phyloP scores from a whole-genome alignment of 1,140 invertebrate species.

The Copidosoma floridanum region DNA sequence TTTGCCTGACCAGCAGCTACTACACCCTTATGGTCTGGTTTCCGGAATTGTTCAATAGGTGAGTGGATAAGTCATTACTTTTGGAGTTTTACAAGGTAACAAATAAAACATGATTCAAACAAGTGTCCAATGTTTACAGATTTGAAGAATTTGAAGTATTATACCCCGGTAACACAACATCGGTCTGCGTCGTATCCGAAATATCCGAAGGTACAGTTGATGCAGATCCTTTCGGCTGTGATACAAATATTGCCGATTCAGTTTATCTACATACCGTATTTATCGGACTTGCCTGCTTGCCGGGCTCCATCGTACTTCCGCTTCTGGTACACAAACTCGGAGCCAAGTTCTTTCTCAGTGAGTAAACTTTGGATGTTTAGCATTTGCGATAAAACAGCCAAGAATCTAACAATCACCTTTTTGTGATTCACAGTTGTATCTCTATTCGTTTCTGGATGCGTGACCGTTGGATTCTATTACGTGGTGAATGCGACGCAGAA shows the following conservation, averaged over 20 bases:
- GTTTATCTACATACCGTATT: conserved; percentile 72
- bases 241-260: conserved; percentile 57
- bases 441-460: conserved; percentile 68
- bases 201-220: conserved; percentile 47
- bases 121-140: too few relatives aligned
- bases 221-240: conserved; percentile 42
- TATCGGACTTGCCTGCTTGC: conserved; percentile 71
- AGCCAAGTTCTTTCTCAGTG: conserved; percentile 73
- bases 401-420: too few relatives aligned
- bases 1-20: conserved; percentile 74
- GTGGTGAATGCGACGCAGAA: conserved; percentile 70
- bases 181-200: conserved; percentile 71
- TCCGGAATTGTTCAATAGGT: conserved; percentile 69
- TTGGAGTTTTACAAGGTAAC: too few relatives aligned
- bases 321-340: conserved; percentile 71
- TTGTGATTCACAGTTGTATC: conserved; percentile 71
- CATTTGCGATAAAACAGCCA: too few relatives aligned
- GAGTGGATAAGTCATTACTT: neutral
- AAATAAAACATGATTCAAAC: too few relatives aligned
- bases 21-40: conserved; percentile 84
- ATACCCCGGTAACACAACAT: conserved; percentile 64
- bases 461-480: conserved; percentile 75
- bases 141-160: conserved; percentile 68
- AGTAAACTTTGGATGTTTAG: too few relatives aligned
- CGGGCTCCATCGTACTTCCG: conserved; percentile 70